phyloP scores from a whole-genome alignment of 2,797 vertebrate genomes.

The Allobates femoralis region DNA sequence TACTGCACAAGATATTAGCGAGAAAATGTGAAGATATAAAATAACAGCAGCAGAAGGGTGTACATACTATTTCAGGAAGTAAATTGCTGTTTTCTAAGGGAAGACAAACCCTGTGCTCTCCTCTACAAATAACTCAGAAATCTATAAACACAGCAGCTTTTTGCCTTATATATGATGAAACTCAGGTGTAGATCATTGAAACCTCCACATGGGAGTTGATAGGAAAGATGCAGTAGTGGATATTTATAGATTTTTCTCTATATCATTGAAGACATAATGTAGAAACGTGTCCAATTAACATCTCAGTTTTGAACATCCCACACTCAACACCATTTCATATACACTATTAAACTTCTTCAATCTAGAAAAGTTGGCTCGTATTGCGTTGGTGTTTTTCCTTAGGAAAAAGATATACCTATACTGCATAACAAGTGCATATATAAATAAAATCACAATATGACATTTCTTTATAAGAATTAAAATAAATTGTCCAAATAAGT shows the following conservation, averaged over 20 bases:
- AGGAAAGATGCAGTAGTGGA: background rate
- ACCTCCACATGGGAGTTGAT: slow-evolving; percentile 18
- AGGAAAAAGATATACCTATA: background rate
- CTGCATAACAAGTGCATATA: background rate
- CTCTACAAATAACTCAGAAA: slow-evolving; percentile 52
- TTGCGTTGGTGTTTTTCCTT: background rate
- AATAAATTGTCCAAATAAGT: background rate
- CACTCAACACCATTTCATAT: background rate
- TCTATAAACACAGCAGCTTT: slow-evolving; percentile 37
- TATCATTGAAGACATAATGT: slow-evolving; percentile 15
- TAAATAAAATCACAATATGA: background rate
- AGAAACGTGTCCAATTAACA: slow-evolving; percentile 28
- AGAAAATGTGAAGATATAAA: slow-evolving; percentile 50
- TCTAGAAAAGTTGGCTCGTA: background rate
- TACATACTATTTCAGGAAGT: slow-evolving; percentile 18
- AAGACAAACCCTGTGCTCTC: slow-evolving; percentile 21
- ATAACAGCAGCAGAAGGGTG: slow-evolving; percentile 31
- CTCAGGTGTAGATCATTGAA: slow-evolving; percentile 40
- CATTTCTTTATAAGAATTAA: background rate
- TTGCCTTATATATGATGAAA: slow-evolving; percentile 43
- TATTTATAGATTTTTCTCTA: slow-evolving; percentile 35
- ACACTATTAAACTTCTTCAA: background rate
- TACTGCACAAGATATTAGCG: slow-evolving; percentile 45
- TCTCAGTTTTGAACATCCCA: slow-evolving; percentile 3
- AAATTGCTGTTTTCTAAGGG: slow-evolving; percentile 39